Base-by-base conservation (phyloP, 1,140 invertebrate species). In the Cydia splendana region DNA sequence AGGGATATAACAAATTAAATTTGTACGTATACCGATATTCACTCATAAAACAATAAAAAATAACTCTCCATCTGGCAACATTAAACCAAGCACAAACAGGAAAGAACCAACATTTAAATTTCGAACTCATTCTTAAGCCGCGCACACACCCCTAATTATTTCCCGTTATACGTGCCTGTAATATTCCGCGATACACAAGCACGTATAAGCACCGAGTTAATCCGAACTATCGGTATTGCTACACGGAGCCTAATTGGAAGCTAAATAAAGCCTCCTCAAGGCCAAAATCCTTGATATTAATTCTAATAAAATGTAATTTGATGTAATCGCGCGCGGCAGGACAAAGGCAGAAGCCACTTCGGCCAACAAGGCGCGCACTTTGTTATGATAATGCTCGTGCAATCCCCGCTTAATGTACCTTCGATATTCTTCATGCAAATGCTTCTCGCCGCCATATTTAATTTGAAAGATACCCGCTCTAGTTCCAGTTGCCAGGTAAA, bases 341-440 rank as follows among this genome's bases (percentile, higher is more conserved):
- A 69, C 76, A 51, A 77, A 48, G 69, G 62, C 71, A 51, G 51
- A 77, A 77, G 69, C 76, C 69, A 73, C 69, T 73, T 73, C 48
- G n/a, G 20, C 53, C 76, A 69, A 77, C 76, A 73, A 48, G 65
- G 53, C 76, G 34, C 69, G 45, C 67, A 71, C 69, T 77, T 71
- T 77, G 67, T 77, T 77, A 77, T 77, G 67, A 62, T 73, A 77
- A 73, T 77, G 51, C 30, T 71, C 67, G 30, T 71, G 67, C 67
- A 71, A 71, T 71, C 67, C 67, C 67, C 15, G 67, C 34, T 71
- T 71, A 71, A 71, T 71, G 65, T 77, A 69, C 67, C 76, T 77
- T 73, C 76, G 51, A 77, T 77, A 74, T 77, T 77, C 51, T 69
- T 77, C 69, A 77, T 77, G 76, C 76, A 77, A 77, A 77, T 74